Evolutionary conservation across 2,797 vertebrate species (phyloP).

Genomic region (Semaprochilodus insignis): DNA sequence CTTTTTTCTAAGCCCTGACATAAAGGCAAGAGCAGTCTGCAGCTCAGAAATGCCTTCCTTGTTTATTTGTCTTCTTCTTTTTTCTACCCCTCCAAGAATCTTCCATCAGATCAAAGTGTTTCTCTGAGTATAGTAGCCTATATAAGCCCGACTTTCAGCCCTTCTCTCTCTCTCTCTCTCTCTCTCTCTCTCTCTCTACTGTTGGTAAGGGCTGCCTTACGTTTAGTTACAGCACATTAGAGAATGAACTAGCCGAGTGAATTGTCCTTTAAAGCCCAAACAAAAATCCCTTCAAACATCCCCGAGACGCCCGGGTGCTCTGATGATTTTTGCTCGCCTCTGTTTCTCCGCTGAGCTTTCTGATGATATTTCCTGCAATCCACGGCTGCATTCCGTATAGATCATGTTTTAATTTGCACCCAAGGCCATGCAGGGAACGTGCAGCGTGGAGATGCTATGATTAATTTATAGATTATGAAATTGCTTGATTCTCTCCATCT

Average conservation of each 20-base stretch:
- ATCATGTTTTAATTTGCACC: slow-evolving; percentile 14
- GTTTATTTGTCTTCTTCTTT: slow-evolving; percentile 72
- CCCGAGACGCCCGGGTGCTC: not conserved
- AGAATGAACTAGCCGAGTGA: slow-evolving; percentile 29
- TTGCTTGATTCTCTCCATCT: slow-evolving; percentile 66
- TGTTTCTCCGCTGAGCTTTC: not conserved
- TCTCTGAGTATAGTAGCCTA: slow-evolving; percentile 31
- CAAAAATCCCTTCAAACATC: slow-evolving; percentile 40
- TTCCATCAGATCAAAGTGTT: slow-evolving; percentile 79
- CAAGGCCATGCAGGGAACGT: slow-evolving; percentile 8
- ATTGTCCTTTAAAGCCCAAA: slow-evolving; percentile 40
- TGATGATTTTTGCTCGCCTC: not conserved
- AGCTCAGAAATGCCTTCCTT: slow-evolving; percentile 65
- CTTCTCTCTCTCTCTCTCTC: slow-evolving; percentile 64
- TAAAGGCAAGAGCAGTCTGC: slow-evolving; percentile 73
- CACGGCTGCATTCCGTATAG: not conserved
- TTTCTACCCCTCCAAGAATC: slow-evolving; percentile 72
- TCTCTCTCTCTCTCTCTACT: slow-evolving; percentile 46
- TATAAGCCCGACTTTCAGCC: slow-evolving; percentile 45
- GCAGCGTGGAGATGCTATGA: slow-evolving; percentile 41
- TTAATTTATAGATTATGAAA: slow-evolving; percentile 65
- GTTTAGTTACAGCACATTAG: slow-evolving; percentile 54
- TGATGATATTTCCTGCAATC: slow-evolving; percentile 23
- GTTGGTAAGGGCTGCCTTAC: slow-evolving; percentile 73
- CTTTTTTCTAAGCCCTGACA: slow-evolving; percentile 72